phyloP scores from a whole-genome alignment of 2,888 invertebrate genomes.

The Nemurella pictetii region DNA sequence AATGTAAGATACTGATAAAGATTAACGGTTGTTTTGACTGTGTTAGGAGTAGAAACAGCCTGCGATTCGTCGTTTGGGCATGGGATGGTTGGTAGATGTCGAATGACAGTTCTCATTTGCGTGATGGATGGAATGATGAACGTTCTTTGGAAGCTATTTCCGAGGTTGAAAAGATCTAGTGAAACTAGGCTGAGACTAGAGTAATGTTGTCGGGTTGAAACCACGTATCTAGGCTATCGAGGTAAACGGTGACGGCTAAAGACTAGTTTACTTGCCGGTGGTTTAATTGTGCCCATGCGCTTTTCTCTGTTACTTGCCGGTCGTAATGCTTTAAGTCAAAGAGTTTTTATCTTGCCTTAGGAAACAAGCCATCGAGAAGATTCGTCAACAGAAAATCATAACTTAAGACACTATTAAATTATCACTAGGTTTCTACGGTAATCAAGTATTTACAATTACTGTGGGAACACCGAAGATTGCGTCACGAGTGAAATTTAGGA shows the following conservation, averaged over 20 bases:
- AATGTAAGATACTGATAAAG: no score
- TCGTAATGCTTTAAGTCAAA: no score
- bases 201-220: no score
- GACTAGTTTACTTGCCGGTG: background rate
- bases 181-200: background rate
- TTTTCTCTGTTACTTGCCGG: background rate
- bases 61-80: background rate
- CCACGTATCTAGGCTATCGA: no score
- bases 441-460: background rate
- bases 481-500: no score
- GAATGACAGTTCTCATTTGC: background rate
- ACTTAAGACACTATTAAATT: background rate
- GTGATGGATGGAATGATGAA: background rate
- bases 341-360: background rate
- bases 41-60: background rate
- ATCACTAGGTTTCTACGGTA: background rate
- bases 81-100: background rate
- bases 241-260: background rate
- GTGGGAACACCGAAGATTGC: no score
- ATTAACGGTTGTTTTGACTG: no score
- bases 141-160: background rate
- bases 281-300: background rate
- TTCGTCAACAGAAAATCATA: background rate
- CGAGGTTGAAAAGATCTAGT: background rate
- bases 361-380: background rate